Percentiles rank a stretch among this genome's conserved stretches.
Evolutionary conservation across 2,888 invertebrate species (phyloP).

Genomic region (Heliconius aoede): DNA sequence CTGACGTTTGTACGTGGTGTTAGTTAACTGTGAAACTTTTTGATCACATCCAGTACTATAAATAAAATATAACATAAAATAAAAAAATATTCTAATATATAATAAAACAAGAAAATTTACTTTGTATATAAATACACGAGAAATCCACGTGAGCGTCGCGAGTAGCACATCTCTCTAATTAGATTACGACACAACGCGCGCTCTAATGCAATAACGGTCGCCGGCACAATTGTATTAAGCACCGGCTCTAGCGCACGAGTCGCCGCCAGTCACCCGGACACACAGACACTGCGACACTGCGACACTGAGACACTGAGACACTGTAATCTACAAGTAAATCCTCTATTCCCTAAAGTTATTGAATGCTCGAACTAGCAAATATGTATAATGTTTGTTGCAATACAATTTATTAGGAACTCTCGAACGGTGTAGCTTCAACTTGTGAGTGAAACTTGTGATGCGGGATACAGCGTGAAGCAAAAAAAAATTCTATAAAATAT

Average conservation of each 20-base stretch:
- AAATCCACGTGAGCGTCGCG: not conserved
- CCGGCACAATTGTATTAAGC: slow-evolving; percentile 8
- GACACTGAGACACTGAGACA: not conserved
- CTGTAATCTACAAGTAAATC: not conserved
- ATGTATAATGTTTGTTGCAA: not conserved
- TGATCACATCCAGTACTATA: not conserved
- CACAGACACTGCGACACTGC: not conserved
- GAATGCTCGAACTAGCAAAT: not conserved
- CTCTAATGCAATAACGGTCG: slow-evolving; percentile 12
- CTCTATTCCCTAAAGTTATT: slow-evolving; percentile 1
- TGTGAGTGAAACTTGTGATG: not conserved
- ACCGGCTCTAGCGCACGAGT: slow-evolving; percentile 14
- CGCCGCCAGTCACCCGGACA: not conserved
- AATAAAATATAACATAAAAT: not conserved
- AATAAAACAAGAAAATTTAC: not conserved
- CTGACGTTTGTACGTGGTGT: too few relatives aligned
- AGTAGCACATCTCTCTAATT: slow-evolving; percentile 5
- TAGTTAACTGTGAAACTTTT: not conserved
- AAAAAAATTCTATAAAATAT: too few relatives aligned
- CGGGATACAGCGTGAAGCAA: too few relatives aligned
- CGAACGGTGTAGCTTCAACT: not conserved
- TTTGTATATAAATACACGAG: not conserved
- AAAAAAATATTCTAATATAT: not conserved
- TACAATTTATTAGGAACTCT: not conserved
- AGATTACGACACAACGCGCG: not conserved